Evolutionary conservation across 2,888 invertebrate species (phyloP).

Genomic region (Epistrophe eligans): DNA sequence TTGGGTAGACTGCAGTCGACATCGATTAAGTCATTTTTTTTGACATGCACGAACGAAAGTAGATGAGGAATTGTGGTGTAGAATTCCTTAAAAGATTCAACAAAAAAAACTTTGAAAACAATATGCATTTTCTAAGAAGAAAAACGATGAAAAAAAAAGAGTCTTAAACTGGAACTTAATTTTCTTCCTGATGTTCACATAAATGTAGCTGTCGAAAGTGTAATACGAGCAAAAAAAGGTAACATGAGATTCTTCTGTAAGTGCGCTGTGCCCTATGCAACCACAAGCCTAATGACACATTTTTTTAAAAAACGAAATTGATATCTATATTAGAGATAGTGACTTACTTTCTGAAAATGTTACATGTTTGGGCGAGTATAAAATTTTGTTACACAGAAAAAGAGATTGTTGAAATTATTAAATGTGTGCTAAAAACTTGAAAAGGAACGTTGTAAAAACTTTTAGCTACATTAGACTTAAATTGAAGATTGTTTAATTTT

Average conservation of each 20-base stretch:
- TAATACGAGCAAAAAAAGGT: constrained; percentile 35
- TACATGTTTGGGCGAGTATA: background rate
- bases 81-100: constrained; percentile 51
- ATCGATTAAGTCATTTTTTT: constrained; percentile 72
- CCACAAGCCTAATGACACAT: constrained; percentile 54
- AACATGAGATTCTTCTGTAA: constrained; percentile 50
- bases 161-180: constrained; percentile 44
- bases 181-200: constrained; percentile 48
- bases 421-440: too few relatives aligned
- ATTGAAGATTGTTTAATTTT: too few relatives aligned
- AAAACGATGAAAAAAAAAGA: background rate
- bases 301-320: constrained; percentile 22
- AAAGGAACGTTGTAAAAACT: too few relatives aligned
- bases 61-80: constrained; percentile 68
- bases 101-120: constrained; percentile 12
- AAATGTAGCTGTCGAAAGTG: constrained; percentile 16
- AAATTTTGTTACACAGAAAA: too few relatives aligned
- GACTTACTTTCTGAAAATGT: constrained; percentile 36
- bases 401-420: too few relatives aligned
- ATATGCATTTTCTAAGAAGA: constrained; percentile 4
- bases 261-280: constrained; percentile 22
- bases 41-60: constrained; percentile 70
- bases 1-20: constrained; percentile 50
- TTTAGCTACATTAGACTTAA: too few relatives aligned
- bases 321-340: constrained; percentile 6